Evolutionary conservation across 2,888 invertebrate genomes (phyloP).

Genomic region (Loripinus fragilis): DNA sequence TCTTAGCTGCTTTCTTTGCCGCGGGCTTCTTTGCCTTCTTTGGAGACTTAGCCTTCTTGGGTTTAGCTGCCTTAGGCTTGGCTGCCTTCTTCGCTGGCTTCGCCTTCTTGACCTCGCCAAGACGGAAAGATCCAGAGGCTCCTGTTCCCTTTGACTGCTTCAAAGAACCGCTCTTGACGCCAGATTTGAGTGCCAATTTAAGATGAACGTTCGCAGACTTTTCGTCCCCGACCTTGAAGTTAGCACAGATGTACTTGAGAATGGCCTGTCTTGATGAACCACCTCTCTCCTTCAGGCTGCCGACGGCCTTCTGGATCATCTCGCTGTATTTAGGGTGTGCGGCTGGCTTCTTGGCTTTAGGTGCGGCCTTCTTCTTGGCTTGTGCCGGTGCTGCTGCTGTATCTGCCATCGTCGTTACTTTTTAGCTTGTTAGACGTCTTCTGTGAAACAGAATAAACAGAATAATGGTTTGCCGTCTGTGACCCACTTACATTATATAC

Average conservation of each 20-base stretch:
- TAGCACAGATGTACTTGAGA: too few relatives aligned
- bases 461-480: background rate
- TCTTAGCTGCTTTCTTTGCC: too few relatives aligned
- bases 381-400: conserved; percentile 28
- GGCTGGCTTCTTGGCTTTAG: conserved; percentile 68
- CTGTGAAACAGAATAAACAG: background rate
- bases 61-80: conserved; percentile 56
- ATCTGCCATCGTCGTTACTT: conserved; percentile 37
- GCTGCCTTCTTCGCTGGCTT: conserved; percentile 63
- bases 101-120: too few relatives aligned
- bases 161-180: conserved; percentile 80
- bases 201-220: conserved; percentile 82
- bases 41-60: too few relatives aligned
- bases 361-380: too few relatives aligned
- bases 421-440: too few relatives aligned
- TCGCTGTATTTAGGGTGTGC: conserved; percentile 72
- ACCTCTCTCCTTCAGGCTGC: conserved; percentile 78
- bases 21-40: background rate
- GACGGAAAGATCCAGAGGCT: too few relatives aligned
- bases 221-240: conserved; percentile 83
- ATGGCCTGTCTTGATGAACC: conserved; percentile 84
- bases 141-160: conserved; percentile 79
- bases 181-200: conserved; percentile 81
- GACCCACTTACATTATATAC: too few relatives aligned
- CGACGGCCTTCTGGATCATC: conserved; percentile 81